These are phyloP conservation scores for Ichneumon xanthorius DNA, from an alignment of 2,888 invertebrate species.

Conservation along the genomic window DNA sequence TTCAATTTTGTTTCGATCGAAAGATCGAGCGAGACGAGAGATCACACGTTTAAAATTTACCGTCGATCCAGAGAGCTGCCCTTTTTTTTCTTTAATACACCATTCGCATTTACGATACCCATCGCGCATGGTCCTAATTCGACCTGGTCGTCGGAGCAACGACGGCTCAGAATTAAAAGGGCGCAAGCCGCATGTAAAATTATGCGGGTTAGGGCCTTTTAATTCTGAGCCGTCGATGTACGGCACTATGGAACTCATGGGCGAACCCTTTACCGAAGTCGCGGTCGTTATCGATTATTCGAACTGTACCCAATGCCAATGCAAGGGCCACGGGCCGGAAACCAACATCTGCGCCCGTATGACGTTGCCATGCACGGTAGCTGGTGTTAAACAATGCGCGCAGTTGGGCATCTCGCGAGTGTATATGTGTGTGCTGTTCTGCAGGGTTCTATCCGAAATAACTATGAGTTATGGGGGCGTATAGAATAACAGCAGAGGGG, in stretches of 20 bases:
- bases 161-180: too few relatives aligned
- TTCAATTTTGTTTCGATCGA: too few relatives aligned
- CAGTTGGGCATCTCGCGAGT: conserved; percentile 44
- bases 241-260: conserved; percentile 11
- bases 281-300: conserved; percentile 66
- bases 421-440: conserved; percentile 1
- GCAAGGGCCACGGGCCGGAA: conserved; percentile 47
- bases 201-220: neutral
- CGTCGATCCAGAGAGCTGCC: neutral
- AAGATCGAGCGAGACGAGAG: conserved; percentile 7
- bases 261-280: conserved; percentile 52
- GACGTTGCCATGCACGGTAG: conserved; percentile 62
- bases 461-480: conserved; percentile 41
- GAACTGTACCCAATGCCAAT: conserved; percentile 48
- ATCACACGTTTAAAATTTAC: conserved; percentile 26
- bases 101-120: neutral
- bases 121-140: conserved; percentile 7
- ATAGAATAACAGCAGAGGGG: conserved; percentile 11
- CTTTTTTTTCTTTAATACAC: neutral
- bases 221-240: neutral
- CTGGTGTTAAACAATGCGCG: conserved; percentile 73
- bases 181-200: neutral
- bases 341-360: conserved; percentile 77
- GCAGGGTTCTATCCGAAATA: conserved; percentile 10
- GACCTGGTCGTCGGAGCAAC: conserved; percentile 2